A percentile compares a stretch with the other conserved stretches of the same genome.
Evolutionary conservation across 2,888 invertebrate genomes (phyloP).

Genomic region (Cistogaster globosa): DNA sequence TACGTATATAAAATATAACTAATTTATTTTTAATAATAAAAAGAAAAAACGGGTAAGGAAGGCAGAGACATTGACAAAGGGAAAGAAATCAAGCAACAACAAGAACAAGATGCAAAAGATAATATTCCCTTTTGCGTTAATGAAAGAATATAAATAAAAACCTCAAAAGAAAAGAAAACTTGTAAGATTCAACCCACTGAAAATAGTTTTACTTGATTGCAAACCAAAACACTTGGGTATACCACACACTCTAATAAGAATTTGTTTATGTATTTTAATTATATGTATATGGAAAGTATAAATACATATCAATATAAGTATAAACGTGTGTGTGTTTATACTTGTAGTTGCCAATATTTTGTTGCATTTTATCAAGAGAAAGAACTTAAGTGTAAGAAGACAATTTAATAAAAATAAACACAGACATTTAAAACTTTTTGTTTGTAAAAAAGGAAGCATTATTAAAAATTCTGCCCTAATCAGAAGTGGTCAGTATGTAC

Average conservation of each 20-base stretch:
- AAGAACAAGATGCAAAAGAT: conserved; percentile 59
- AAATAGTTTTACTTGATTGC: conserved; percentile 66
- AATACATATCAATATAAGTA: no score
- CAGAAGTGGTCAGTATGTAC: no score
- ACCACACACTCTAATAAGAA: conserved; percentile 49
- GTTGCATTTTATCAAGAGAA: no score
- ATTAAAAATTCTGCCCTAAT: no score
- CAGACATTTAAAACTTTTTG: no score
- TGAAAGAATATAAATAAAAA: no score
- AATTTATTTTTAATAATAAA: conserved; percentile 70
- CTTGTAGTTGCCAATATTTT: no score
- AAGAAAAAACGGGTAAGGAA: conserved; percentile 25
- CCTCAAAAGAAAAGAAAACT: conserved; percentile 46
- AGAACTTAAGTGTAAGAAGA: no score
- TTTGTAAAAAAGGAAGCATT: no score
- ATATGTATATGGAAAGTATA: neutral
- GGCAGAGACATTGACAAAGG: neutral
- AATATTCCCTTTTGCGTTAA: conserved; percentile 56
- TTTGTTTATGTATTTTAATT: neutral
- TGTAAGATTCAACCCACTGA: conserved; percentile 61
- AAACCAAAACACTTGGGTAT: conserved; percentile 69
- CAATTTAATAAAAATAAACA: no score
- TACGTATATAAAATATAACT: conserved; percentile 58
- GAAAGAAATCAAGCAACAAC: neutral
- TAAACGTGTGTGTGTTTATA: no score